Base-by-base conservation (phyloP, 2,888 invertebrate genomes). In the Dendrolimus houi region DNA sequence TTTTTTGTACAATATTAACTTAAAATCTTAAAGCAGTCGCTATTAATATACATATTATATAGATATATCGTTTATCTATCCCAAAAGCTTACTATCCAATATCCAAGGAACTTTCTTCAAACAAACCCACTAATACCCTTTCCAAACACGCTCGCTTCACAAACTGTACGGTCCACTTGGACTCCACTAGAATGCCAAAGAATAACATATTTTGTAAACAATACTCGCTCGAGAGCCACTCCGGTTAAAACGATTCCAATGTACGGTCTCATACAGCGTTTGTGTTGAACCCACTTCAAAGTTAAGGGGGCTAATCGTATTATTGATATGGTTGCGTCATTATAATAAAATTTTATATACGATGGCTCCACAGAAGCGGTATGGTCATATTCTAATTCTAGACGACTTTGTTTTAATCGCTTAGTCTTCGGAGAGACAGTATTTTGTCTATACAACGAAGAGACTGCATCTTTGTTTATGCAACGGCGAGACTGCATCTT, bases 201-300 rank as follows among this genome's bases (percentile, higher is more conserved):
- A 47, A 47, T 47, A 47, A 47, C 47, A 47, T 47, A 47, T 47
- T 47, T 47, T 47, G 47, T 47, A 79, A 81, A 81, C 78, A 79
- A 67, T 65, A 41, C 62, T 67, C 63, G 59, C 60, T 68, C 61
- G 64, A 73, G 75, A 70, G 71, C 65, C 80, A 70, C 84, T 83
- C 67, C 70, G 74, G 72, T 80, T 87, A 87, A 88, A 88, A 88
- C 83, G 79, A 81, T 85, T 87, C 78, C 77, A 72, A 79, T 87
- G 87, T 88, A 54, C 52, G 40, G 41, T 40, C 29, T 29, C 55
- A 47, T 14, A n/a, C 10, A 54, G 56, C 55, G 54, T 52, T 55
- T 42, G 52, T 55, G 29, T 29, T 54, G 9, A 9, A 47, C 47
- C 47, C 47, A 47, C 47, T 47, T 47, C 47, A 47, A 9, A 47